A percentile compares a stretch with the other conserved stretches of the same genome.
phyloP scores from a whole-genome alignment of 1,140 invertebrate genomes.

The Halictus rubicundus region DNA sequence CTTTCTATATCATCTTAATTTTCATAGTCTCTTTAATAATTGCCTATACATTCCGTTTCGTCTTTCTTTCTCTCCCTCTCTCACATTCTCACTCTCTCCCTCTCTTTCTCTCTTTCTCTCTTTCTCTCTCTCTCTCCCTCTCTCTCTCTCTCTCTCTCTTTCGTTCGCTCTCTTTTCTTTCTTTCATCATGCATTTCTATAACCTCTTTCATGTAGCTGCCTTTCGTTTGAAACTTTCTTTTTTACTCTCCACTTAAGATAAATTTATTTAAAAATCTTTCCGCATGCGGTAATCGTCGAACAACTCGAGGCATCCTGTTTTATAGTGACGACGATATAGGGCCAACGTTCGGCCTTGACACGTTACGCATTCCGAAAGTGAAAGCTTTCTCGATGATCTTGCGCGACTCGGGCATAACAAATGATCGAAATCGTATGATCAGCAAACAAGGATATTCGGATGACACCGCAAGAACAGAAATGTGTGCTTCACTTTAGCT shows the following conservation, averaged over 20 bases:
- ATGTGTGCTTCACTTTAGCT: too few relatives aligned
- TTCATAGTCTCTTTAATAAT: slow-evolving; percentile 62
- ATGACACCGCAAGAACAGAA: not conserved
- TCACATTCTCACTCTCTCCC: slow-evolving; percentile 22
- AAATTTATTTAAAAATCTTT: slow-evolving; percentile 62
- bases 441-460: not conserved
- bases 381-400: not conserved
- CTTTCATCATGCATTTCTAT: slow-evolving; percentile 36
- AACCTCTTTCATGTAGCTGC: slow-evolving; percentile 13
- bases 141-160: slow-evolving; percentile 2
- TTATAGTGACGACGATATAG: not conserved
- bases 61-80: slow-evolving; percentile 19
- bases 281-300: slow-evolving; percentile 46
- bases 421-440: not conserved
- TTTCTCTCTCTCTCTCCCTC: slow-evolving; percentile 33
- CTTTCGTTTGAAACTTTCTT: slow-evolving; percentile 21
- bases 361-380: not conserved
- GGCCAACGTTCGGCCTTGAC: not conserved
- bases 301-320: slow-evolving; percentile 53
- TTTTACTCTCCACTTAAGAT: slow-evolving; percentile 22
- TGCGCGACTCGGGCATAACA: not conserved
- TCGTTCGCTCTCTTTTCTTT: not conserved
- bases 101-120: slow-evolving; percentile 13
- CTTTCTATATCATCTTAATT: slow-evolving; percentile 70
- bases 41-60: slow-evolving; percentile 55